Evolutionary conservation across 2,113 vertebrate genomes (phyloP), one percentile per base, ranked within the genome.

Genomic region (Brachyhypopomus occidentalis): DNA sequence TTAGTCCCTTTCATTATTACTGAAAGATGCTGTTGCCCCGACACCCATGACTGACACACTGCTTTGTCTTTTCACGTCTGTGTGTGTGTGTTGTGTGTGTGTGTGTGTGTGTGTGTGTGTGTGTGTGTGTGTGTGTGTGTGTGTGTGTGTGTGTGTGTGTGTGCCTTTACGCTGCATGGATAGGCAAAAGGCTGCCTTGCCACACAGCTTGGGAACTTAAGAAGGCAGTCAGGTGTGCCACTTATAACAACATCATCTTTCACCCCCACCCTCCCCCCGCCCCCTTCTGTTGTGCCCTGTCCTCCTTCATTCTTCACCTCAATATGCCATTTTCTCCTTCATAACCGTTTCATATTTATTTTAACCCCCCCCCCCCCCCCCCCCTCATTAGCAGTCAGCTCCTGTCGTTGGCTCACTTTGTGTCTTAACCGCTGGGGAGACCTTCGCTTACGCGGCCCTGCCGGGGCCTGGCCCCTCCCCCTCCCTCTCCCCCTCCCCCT

Each of bases 361-460:
- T 77, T 77, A 19, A 8, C 38, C 16, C 45, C 75, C n/a, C n/a
- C n/a, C n/a, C n/a, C n/a, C 16, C 45, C 75, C 38, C 36, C 41
- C 30, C 55, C 77, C 16, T 17, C 84, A 85, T 85, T 85, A 85
- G 78, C 77, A 85, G 80, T 85, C 84, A 76, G 80, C 72, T 75
- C 80, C 59, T 64, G 80, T 85, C 60, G 27, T 69, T 8, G 5
- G n/a, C 62, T 81, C 72, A 59, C 72, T 69, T 73, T 75, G 72
- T 82, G 80, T 85, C 73, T 80, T 77, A 84, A 81, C 83, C 84
- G 78, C 80, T 72, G 72, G 84, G 84, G 84, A 77, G 79, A 89
- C 88, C 88, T 90, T 90, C 89, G 88, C 89, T 91, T 90, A 91
- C 86, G 87, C 88, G 85, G 12, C 87, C 83, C 76, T 70, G 74